Evolutionary conservation across 2,797 vertebrate species (phyloP).

Genomic region (Harpagifer antarcticus): DNA sequence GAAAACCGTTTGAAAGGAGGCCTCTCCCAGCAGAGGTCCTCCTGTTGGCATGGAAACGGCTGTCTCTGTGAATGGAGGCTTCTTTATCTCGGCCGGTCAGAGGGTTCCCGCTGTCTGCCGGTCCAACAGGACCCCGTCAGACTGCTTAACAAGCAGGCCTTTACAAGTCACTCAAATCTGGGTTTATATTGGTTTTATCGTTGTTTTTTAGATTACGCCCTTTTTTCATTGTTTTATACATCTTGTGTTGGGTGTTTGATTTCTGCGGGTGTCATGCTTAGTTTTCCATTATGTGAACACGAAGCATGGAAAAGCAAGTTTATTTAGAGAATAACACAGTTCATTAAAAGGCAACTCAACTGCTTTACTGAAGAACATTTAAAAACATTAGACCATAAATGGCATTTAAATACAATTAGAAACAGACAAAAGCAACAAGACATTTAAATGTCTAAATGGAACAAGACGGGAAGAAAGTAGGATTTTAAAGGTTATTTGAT

Average conservation of each 20-base stretch:
- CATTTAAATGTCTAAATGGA: no score
- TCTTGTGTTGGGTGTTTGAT: background rate
- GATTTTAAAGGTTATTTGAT: no score
- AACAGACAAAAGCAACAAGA: no score
- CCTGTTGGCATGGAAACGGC: conserved; percentile 78
- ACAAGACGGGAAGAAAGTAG: no score
- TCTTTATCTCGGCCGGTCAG: conserved; percentile 63
- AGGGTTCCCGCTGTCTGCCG: conserved; percentile 59
- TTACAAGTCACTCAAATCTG: conserved; percentile 2
- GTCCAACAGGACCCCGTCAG: conserved; percentile 46
- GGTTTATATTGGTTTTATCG: conserved; percentile 13
- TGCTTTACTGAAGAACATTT: no score
- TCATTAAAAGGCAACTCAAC: no score
- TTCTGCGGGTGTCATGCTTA: background rate
- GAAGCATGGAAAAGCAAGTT: no score
- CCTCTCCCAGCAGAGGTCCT: conserved; percentile 71
- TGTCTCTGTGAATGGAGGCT: conserved; percentile 74
- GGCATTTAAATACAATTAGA: no score
- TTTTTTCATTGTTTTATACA: conserved; percentile 1
- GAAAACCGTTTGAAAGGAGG: conserved; percentile 66
- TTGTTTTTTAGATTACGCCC: background rate
- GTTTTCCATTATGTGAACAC: background rate
- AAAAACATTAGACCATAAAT: no score
- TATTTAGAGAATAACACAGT: no score
- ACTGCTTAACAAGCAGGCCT: conserved; percentile 20